phyloP scores from a whole-genome alignment of 2,888 invertebrate species.

The Xylota segnis region DNA sequence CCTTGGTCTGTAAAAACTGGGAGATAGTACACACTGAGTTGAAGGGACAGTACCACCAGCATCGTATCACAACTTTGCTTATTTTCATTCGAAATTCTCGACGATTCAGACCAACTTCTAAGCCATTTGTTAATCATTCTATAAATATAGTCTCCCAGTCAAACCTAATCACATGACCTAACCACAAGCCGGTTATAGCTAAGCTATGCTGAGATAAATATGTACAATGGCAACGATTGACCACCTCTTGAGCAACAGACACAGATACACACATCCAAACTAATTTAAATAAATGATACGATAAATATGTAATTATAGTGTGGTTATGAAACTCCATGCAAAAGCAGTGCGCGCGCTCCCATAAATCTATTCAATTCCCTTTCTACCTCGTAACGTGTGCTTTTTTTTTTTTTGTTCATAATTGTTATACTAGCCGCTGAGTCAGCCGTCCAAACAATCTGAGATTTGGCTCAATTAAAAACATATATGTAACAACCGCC shows the following conservation, averaged over 20 bases:
- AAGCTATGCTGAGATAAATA: background rate
- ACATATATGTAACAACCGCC: constrained; percentile 29
- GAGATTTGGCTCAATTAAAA: constrained; percentile 49
- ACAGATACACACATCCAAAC: background rate
- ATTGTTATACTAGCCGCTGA: constrained; percentile 18
- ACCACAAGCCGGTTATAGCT: background rate
- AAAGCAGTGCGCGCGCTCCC: constrained; percentile 26
- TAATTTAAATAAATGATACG: constrained; percentile 43
- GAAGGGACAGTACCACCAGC: too few species aligned
- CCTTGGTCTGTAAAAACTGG: too few species aligned
- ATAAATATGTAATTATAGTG: constrained; percentile 38
- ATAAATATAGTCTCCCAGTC: background rate
- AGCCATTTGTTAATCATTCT: background rate
- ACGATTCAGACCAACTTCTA: background rate
- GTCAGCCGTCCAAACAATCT: constrained; percentile 37
- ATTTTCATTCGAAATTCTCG: too few species aligned
- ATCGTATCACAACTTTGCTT: too few species aligned
- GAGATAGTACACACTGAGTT: too few species aligned
- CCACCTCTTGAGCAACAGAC: background rate
- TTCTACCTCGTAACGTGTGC: constrained; percentile 28
- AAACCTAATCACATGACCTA: background rate
- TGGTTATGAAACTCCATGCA: constrained; percentile 42
- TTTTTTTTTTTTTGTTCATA: constrained; percentile 11
- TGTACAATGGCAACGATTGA: background rate
- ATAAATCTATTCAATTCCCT: constrained; percentile 39